Conservation (phyloP, 2,113 vertebrate genomes). For the Campylomormyrus tamandua region DNA sequence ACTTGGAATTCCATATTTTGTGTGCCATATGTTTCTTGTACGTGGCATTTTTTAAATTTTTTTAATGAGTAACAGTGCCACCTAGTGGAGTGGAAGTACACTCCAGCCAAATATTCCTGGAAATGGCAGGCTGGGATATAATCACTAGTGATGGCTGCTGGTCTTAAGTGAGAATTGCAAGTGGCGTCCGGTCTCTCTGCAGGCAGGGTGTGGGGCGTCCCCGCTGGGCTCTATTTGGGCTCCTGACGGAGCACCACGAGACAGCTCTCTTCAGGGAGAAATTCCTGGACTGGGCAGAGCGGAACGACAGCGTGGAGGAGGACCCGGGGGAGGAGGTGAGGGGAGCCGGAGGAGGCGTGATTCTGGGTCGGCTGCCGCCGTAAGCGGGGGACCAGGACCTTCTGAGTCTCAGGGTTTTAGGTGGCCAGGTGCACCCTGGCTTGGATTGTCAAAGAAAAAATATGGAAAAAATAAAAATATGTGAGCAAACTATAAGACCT, state of each 20-base stretch:
- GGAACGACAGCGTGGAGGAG: constrained; percentile 17
- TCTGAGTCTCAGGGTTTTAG: not conserved
- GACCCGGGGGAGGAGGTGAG: constrained; percentile 26
- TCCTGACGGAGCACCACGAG: constrained; percentile 53
- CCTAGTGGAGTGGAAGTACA: not conserved
- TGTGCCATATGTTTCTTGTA: not conserved
- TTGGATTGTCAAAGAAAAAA: not conserved
- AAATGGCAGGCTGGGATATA: not conserved
- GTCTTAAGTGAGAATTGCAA: not conserved
- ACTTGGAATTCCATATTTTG: not conserved
- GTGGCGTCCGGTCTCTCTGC: constrained; percentile 1
- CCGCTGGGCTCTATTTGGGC: constrained; percentile 61
- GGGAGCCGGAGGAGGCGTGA: constrained; percentile 23
- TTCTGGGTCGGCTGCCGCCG: not conserved
- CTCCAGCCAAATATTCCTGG: not conserved
- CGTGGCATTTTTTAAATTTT: not conserved
- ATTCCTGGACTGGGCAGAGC: constrained; percentile 57
- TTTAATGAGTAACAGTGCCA: constrained; percentile 1
- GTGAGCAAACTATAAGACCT: not conserved
- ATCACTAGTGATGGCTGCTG: not conserved
- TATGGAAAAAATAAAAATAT: not conserved
- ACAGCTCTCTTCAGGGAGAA: constrained; percentile 65
- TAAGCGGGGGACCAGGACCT: not conserved
- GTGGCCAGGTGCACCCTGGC: not conserved
- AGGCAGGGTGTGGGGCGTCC: constrained; percentile 64